Percentiles rank a stretch among this genome's conserved stretches.
Evolutionary conservation across 1,140 invertebrate species (phyloP).

Genomic region (Coelopa frigida): DNA sequence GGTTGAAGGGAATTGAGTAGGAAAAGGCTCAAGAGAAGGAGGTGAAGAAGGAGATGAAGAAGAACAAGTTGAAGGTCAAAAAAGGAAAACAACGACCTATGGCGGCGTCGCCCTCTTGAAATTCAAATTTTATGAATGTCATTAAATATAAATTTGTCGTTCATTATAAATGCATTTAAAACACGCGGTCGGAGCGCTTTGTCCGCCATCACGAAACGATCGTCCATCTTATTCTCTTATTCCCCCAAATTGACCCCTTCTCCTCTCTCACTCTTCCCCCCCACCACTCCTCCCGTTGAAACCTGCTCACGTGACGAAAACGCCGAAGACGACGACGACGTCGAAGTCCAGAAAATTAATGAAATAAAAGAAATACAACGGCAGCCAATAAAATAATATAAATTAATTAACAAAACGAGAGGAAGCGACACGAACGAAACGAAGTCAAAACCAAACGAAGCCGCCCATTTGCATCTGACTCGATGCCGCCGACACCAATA

Average conservation of each 20-base stretch:
- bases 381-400: constrained; percentile 46
- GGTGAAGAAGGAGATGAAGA: no score
- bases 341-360: neutral
- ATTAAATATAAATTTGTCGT: constrained; percentile 47
- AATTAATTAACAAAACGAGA: constrained; percentile 46
- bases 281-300: constrained; percentile 1
- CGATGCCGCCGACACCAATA: no score
- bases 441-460: neutral
- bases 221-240: no score
- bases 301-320: no score
- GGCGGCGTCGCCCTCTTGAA: constrained; percentile 30
- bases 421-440: constrained; percentile 34
- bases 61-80: no score
- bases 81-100: constrained; percentile 3
- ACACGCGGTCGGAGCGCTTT: neutral
- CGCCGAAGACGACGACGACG: neutral
- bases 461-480: no score
- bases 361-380: constrained; percentile 26
- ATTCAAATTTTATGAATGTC: constrained; percentile 46
- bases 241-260: no score
- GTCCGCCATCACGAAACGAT: neutral
- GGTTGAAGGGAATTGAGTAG: no score
- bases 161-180: constrained; percentile 15
- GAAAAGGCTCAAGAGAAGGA: no score
- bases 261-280: neutral